Evolutionary conservation across 1,140 invertebrate species (phyloP), one percentile per base, ranked within the genome.

Genomic region (Diabrotica virgifera): DNA sequence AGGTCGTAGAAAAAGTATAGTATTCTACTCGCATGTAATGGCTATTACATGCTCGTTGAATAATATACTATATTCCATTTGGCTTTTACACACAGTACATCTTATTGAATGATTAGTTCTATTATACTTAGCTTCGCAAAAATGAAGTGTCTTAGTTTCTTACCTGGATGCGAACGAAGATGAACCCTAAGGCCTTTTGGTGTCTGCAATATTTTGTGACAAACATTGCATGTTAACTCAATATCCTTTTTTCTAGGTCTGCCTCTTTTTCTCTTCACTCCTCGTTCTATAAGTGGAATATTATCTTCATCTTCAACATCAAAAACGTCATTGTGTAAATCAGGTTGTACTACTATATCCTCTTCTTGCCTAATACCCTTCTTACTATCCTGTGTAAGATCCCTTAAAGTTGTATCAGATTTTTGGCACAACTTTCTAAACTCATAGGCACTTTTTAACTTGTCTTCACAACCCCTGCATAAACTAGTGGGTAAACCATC

Each of bases 351-450:
- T 53, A 76, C 70, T 52, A 77, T 77, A 64, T 70, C 68, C 62
- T 71, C 69, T 52, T 65, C 64, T 10, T 54, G n/a, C n/a, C 58
- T 68, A 14, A 46, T 52, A 13, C 58, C 24, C 40, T 67, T 60
- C 52, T 63, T 58, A 13, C 63, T 60, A 35, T 71, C 57, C 55
- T 72, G 69, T 0, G 68, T 65, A 14, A 76, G 55, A 63, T 75
- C 69, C 59, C 77, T 60, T 52, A 79, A 89, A 10, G 89, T 90
- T n/a, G 69, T 65, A 66, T 81, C 80, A 24, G 78, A 75, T 66
- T 77, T 79, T 69, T 80, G 76, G 69, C 78, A 80, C 57, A 79
- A 77, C 63, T 79, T 74, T 63, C 78, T 79, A 63, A 81, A 81
- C 55, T 78, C 75, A 69, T 75, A 81, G 35, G 79, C 79, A 36